Evolutionary conservation across 2,113 vertebrate species (phyloP).

Genomic region (Cariama cristata): DNA sequence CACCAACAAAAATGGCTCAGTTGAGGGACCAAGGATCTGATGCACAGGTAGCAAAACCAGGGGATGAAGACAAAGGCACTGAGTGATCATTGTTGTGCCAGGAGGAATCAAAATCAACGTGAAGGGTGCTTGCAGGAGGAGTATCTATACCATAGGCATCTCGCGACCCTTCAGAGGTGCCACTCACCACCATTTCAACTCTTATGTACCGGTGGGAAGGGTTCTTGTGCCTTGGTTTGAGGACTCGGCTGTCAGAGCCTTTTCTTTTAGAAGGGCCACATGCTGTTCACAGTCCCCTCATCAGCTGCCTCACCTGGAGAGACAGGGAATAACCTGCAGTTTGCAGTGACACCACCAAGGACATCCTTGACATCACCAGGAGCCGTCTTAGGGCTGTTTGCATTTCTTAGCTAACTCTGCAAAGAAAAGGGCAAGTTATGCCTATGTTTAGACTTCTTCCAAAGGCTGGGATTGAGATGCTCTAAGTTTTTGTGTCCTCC

Average conservation of each 20-base stretch:
- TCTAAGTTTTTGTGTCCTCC: too few relatives aligned
- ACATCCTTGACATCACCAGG: background rate
- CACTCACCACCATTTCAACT: background rate
- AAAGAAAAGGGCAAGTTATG: background rate
- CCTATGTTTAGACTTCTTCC: background rate
- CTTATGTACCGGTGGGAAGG: rapidly evolving
- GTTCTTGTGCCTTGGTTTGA: background rate
- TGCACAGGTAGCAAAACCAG: background rate
- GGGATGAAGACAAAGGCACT: background rate
- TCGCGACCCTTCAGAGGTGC: background rate
- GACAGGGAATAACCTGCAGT: background rate
- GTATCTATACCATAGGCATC: background rate
- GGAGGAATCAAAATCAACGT: background rate
- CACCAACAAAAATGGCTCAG: rapidly evolving
- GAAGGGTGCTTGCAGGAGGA: background rate
- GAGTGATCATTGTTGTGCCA: rapidly evolving
- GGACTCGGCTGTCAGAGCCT: background rate
- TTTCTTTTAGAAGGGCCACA: background rate
- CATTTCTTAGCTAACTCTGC: background rate
- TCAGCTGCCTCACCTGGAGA: background rate
- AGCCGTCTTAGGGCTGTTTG: background rate
- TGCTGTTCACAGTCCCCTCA: background rate
- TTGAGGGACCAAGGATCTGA: background rate
- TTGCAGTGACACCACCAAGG: background rate
- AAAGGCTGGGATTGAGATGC: background rate